Conservation (phyloP, 2,888 invertebrate genomes). For the Catocala sponsa region DNA sequence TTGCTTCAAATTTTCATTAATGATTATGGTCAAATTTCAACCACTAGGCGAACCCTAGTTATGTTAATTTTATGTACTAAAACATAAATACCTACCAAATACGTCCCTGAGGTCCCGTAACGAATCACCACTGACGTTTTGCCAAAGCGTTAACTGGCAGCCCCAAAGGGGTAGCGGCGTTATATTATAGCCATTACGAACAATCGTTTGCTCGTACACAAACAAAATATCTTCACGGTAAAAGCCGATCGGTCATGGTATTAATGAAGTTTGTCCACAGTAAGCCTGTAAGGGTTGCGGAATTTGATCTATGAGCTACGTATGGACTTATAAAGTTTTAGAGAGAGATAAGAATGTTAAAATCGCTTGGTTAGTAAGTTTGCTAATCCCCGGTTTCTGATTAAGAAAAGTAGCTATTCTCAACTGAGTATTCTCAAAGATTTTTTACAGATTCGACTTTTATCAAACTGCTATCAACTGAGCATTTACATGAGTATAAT, state of each 20-base stretch:
- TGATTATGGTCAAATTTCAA: too few species aligned
- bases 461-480: too few species aligned
- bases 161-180: constrained; percentile 67
- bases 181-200: constrained; percentile 73
- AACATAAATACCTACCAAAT: constrained; percentile 28
- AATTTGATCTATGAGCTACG: not conserved
- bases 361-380: too few species aligned
- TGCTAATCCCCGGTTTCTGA: too few species aligned
- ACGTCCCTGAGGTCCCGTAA: constrained; percentile 63
- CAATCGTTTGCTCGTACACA: constrained; percentile 73
- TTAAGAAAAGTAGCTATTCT: too few species aligned
- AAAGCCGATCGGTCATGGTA: constrained; percentile 69
- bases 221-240: constrained; percentile 70
- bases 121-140: constrained; percentile 77
- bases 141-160: constrained; percentile 77
- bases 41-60: too few species aligned
- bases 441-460: too few species aligned
- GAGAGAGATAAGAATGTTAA: not conserved
- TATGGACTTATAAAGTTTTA: not conserved
- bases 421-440: too few species aligned
- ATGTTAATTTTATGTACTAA: not conserved
- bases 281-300: not conserved
- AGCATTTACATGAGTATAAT: too few species aligned
- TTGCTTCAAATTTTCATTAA: too few species aligned
- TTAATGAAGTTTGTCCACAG: constrained; percentile 26